Base-by-base conservation (phyloP, 2,888 invertebrate genomes). In the Drosophila paucipuncta region DNA sequence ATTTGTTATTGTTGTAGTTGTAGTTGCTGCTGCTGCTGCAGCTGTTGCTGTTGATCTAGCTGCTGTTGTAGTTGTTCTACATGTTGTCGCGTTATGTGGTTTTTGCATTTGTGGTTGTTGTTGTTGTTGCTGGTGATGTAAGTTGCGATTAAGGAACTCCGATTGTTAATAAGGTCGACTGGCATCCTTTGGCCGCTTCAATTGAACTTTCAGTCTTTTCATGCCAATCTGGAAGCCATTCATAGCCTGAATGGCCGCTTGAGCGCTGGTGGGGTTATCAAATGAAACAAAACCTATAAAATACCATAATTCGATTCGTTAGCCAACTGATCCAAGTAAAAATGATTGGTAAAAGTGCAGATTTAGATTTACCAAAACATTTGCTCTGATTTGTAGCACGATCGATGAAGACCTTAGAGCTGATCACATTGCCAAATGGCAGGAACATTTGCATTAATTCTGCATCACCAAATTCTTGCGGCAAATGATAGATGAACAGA, bases 371-470 rank as follows among this genome's bases (percentile, higher is more conserved):
- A 99, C 99, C 99, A 94, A 99, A 99, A 95, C 99, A 99, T 96
- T 99, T 99, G 96, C 99, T 99, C 95, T 99, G 99, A 94, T 99
- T 99, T 93, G 99, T 99, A 94, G 99, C 99, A 91, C 99, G 97
- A 94, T 99, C 99, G 94, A 99, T 99, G 95, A 99, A 99, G 91
- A 99, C 99, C 95, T 99, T 99, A 94, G 99, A 99, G 95, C 98
- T 99, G 95, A 99, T 99, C 93, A 99, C 99, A 94, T 98, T 99
- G 91, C 99, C 99, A 94, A 99, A 99, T 80, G 99, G 99, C 94
- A 99, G 95, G 95, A 99, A 99, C 99, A 99, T 99, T 95, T 99
- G 99, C 97, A 99, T 99, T 93, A 99, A 96, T 94, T 99, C 99
- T 78, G 97, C 97, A 94, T 99, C 99, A 70, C 99, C 99, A 94